Conservation (phyloP, 2,113 vertebrate genomes). For the Salminus brasiliensis region DNA sequence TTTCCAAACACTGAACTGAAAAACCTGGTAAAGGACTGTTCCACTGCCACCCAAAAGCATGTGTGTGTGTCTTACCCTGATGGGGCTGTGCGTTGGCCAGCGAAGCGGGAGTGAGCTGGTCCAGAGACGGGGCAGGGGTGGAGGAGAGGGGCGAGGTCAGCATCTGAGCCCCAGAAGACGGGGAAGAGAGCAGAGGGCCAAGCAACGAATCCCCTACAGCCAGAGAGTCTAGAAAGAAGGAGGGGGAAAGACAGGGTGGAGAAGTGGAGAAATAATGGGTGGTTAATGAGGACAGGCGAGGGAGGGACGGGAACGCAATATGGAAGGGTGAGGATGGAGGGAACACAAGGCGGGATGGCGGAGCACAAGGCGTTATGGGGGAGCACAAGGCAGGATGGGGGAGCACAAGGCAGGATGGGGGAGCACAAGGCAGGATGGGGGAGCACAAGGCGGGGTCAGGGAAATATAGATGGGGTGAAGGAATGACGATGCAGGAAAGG, state of each 20-base stretch:
- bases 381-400: too few relatives aligned
- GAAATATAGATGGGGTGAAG: too few relatives aligned
- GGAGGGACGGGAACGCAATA: conserved; percentile 27
- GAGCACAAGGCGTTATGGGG: too few relatives aligned
- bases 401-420: too few relatives aligned
- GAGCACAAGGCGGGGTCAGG: too few relatives aligned
- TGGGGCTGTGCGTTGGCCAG: conserved; percentile 78
- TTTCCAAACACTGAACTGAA: neutral
- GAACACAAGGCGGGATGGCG: neutral
- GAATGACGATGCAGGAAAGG: neutral
- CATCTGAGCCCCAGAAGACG: conserved; percentile 67
- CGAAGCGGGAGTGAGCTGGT: conserved; percentile 84
- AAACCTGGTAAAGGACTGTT: neutral
- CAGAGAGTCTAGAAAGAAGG: conserved; percentile 83
- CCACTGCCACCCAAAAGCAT: too few relatives aligned
- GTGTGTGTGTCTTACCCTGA: conserved; percentile 82
- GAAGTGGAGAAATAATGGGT: neutral
- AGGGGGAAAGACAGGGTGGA: conserved; percentile 46
- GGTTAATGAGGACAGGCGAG: conserved; percentile 32
- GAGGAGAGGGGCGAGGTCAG: conserved; percentile 67
- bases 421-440: too few relatives aligned
- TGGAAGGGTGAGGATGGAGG: neutral
- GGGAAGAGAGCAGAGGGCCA: conserved; percentile 90
- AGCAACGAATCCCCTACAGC: conserved; percentile 89
- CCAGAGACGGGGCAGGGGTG: conserved; percentile 76